Percentiles rank a stretch among this genome's conserved stretches.
Evolutionary conservation across 2,888 invertebrate species (phyloP).

Genomic region (Rhorus exstirpatorius): DNA sequence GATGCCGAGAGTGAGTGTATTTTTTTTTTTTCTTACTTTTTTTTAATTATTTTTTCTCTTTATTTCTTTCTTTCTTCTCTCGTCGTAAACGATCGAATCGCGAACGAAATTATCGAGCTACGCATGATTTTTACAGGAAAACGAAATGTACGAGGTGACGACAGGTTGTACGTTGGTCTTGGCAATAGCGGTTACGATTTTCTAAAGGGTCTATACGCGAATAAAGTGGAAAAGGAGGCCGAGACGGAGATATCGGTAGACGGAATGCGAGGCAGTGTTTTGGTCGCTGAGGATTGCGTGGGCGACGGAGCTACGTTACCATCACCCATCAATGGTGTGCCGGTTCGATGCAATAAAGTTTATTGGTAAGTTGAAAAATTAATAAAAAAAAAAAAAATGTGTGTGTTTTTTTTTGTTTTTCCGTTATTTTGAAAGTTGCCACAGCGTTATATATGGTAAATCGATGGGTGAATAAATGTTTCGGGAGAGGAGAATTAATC

Average conservation of each 20-base stretch:
- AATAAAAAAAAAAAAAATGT: not conserved
- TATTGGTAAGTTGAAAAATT: conserved; percentile 83
- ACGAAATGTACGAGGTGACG: conserved; percentile 95
- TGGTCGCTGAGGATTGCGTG: conserved; percentile 91
- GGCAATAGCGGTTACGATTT: conserved; percentile 91
- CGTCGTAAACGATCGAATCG: not conserved
- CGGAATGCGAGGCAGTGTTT: conserved; percentile 94
- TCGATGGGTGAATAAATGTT: too few species aligned
- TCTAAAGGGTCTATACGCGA: conserved; percentile 90
- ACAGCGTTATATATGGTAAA: too few species aligned
- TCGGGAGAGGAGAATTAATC: too few species aligned
- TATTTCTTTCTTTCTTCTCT: not conserved
- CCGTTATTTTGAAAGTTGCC: too few species aligned
- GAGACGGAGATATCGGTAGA: conserved; percentile 90
- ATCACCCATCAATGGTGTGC: conserved; percentile 91
- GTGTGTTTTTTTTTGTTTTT: too few species aligned
- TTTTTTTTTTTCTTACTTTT: conserved; percentile 19
- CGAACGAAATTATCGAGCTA: not conserved
- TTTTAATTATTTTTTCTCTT: not conserved
- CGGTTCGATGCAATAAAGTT: conserved; percentile 87
- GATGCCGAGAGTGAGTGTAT: conserved; percentile 91
- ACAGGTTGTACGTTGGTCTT: conserved; percentile 94
- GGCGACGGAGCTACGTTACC: conserved; percentile 89
- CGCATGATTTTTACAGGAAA: conserved; percentile 86
- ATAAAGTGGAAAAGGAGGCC: conserved; percentile 86